Conservation (phyloP, 1,140 invertebrate genomes). For the Tachypleus tridentatus region DNA sequence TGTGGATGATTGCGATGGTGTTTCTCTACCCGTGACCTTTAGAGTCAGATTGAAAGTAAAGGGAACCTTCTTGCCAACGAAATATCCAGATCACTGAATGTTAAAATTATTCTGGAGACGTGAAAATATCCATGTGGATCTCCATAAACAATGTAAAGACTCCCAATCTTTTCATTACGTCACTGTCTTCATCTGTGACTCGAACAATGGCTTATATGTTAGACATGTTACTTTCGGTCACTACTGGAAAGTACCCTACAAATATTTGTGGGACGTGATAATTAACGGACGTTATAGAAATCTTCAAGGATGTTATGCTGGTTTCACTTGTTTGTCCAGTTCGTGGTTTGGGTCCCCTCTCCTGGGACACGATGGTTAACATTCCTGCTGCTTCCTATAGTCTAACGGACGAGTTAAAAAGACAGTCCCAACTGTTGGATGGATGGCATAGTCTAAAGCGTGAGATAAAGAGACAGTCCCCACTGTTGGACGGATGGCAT, state of each 20-base stretch:
- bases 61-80: too few species aligned
- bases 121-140: slow-evolving; percentile 77
- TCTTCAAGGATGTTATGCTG: slow-evolving; percentile 55
- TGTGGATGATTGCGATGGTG: slow-evolving; percentile 44
- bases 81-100: too few species aligned
- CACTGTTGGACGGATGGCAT: too few species aligned
- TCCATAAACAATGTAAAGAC: slow-evolving; percentile 71
- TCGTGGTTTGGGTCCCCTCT: slow-evolving; percentile 56
- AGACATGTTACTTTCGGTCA: slow-evolving; percentile 64
- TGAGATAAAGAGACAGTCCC: too few species aligned
- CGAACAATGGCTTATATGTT: slow-evolving; percentile 81
- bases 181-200: slow-evolving; percentile 67
- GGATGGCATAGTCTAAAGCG: too few species aligned
- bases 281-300: slow-evolving; percentile 78
- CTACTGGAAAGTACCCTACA: slow-evolving; percentile 54
- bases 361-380: slow-evolving; percentile 64
- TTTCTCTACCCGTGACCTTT: slow-evolving; percentile 66
- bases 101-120: slow-evolving; percentile 43
- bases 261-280: slow-evolving; percentile 66
- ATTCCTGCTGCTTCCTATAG: slow-evolving; percentile 32
- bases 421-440: too few species aligned
- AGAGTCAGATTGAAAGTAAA: slow-evolving; percentile 76
- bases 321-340: slow-evolving; percentile 35
- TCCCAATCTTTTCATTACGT: slow-evolving; percentile 57
- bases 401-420: slow-evolving; percentile 41